A percentile compares a stretch with the other conserved stretches of the same genome.
These are phyloP conservation scores for Malurus splendens DNA, from an alignment of 2,797 vertebrate genomes.

Conservation along the genomic window DNA sequence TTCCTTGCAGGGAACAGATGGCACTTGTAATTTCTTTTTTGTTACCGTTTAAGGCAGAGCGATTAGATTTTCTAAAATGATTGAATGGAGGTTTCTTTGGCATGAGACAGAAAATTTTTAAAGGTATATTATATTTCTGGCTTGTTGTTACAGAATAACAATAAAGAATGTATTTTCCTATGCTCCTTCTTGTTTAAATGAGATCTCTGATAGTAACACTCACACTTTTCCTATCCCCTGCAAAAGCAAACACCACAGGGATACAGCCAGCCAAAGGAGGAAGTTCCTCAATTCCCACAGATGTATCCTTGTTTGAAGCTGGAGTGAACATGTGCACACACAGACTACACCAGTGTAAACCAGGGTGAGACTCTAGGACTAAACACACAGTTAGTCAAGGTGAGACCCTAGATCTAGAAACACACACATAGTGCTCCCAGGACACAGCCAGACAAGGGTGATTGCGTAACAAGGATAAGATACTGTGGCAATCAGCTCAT, in stretches of 20 bases:
- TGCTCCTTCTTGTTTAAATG: constrained; percentile 59
- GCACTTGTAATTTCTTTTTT: constrained; percentile 41
- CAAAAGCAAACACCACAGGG: not conserved
- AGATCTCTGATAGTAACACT: not conserved
- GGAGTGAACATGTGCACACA: not conserved
- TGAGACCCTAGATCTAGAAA: constrained; percentile 25
- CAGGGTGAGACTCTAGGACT: not conserved
- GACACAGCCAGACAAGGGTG: constrained; percentile 28
- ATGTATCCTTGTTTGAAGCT: not conserved
- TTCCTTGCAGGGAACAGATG: constrained; percentile 8
- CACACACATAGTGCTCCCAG: not conserved
- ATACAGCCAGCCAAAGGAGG: not conserved
- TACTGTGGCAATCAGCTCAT: constrained; percentile 59
- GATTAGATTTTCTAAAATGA: constrained; percentile 58
- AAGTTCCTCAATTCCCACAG: not conserved
- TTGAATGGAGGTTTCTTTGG: constrained; percentile 65
- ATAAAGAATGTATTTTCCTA: constrained; percentile 85
- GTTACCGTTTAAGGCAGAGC: constrained; percentile 40
- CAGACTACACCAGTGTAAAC: rapidly evolving
- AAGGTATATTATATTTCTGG: constrained; percentile 80
- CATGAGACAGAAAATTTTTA: constrained; percentile 73
- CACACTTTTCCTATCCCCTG: not conserved
- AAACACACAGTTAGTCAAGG: not conserved
- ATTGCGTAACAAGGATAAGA: constrained; percentile 60
- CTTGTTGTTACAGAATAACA: constrained; percentile 80